Percentiles rank a stretch among this genome's conserved stretches.
These are phyloP conservation scores for Ceyx cyanopectus DNA, from an alignment of 2,113 vertebrate species.

Conservation along the genomic window DNA sequence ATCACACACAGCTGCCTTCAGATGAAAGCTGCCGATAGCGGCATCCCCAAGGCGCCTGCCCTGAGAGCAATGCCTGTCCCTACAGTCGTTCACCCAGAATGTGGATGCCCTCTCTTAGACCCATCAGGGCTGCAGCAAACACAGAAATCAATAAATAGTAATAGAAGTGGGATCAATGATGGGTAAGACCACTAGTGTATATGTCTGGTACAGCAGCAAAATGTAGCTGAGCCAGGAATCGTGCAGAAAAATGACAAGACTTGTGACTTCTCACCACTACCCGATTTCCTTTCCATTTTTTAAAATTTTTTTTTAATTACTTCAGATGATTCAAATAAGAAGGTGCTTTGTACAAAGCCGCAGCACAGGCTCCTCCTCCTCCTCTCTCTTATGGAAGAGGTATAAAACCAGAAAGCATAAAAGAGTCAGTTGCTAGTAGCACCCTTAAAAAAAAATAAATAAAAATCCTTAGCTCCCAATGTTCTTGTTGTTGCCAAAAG, in stretches of 20 bases:
- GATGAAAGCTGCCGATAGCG: neutral
- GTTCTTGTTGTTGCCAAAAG: neutral
- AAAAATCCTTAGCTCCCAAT: neutral
- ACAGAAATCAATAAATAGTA: neutral
- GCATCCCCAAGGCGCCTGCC: neutral
- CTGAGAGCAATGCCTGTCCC: neutral
- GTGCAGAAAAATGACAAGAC: neutral
- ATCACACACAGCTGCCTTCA: neutral
- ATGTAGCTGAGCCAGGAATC: neutral
- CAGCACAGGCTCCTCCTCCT: neutral
- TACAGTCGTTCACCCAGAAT: neutral
- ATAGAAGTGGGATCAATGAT: neutral
- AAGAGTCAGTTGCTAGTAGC: neutral
- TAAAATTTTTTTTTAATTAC: neutral
- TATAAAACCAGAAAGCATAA: neutral
- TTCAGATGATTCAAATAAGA: neutral
- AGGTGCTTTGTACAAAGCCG: neutral
- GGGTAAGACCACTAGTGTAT: accelerated
- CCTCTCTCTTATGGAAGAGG: neutral
- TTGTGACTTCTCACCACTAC: neutral
- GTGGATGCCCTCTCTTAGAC: neutral
- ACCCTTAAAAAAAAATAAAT: neutral
- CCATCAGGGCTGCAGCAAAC: neutral
- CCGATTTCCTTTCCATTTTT: neutral
- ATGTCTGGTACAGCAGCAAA: neutral